Percentiles rank a stretch among this genome's conserved stretches.
These are phyloP conservation scores for Lasioglossum malachurum DNA, from an alignment of 2,888 invertebrate genomes.

Conservation along the genomic window DNA sequence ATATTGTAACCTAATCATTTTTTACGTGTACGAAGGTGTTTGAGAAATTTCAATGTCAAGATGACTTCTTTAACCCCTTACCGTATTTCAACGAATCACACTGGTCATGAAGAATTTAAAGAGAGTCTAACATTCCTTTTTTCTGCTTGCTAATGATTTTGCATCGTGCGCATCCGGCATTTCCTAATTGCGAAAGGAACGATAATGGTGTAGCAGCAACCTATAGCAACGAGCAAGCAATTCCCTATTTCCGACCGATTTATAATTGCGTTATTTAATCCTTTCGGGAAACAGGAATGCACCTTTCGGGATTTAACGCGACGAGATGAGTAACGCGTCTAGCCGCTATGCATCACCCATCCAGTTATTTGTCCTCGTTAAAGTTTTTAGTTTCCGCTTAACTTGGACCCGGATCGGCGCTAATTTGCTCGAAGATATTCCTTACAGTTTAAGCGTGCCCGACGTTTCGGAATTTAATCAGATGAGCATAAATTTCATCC, in stretches of 20 bases:
- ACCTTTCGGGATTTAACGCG: conserved; percentile 57
- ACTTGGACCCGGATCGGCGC: conserved; percentile 58
- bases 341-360: conserved; percentile 60
- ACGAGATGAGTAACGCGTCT: conserved; percentile 66
- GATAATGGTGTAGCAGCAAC: neutral
- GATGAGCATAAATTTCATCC: conserved; percentile 71
- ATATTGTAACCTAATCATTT: too few relatives aligned
- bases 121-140: neutral
- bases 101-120: too few relatives aligned
- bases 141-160: neutral
- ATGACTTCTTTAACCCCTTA: too few relatives aligned
- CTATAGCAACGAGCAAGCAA: neutral
- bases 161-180: neutral
- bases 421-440: conserved; percentile 68
- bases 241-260: conserved; percentile 24
- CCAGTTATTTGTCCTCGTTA: conserved; percentile 74
- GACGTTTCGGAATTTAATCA: conserved; percentile 72
- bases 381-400: conserved; percentile 70
- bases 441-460: conserved; percentile 50
- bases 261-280: conserved; percentile 40
- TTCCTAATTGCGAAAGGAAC: neutral
- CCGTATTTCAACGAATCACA: too few relatives aligned
- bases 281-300: conserved; percentile 13
- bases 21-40: too few relatives aligned
- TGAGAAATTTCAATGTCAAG: too few relatives aligned